Conservation (phyloP, 2,113 vertebrate genomes). For the Phyllopteryx taeniolatus region DNA sequence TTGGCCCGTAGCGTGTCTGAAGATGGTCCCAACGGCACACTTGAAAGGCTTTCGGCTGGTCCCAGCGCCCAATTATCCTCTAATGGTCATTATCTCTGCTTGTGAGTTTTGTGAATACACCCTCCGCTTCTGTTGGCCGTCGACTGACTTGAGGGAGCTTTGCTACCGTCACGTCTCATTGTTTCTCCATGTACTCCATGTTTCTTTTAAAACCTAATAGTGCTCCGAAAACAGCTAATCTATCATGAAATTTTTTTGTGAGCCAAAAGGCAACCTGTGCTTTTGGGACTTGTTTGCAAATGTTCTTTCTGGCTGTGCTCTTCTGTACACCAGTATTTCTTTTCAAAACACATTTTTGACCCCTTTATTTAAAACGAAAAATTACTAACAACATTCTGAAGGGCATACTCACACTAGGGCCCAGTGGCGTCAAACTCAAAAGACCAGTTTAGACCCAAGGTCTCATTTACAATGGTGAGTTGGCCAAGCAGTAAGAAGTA, state of each 20-base stretch:
- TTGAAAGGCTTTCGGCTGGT: conserved; percentile 38
- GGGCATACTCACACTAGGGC: neutral
- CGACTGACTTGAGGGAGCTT: conserved; percentile 19
- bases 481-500: no score
- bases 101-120: conserved; percentile 12
- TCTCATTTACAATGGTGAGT: no score
- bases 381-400: neutral
- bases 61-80: conserved; percentile 40
- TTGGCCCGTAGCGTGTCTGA: conserved; percentile 23
- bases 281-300: conserved; percentile 2
- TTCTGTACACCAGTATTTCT: neutral
- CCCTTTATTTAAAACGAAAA: neutral
- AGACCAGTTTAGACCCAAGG: no score
- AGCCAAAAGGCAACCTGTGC: neutral
- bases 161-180: conserved; percentile 7
- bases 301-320: neutral
- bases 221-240: conserved; percentile 22
- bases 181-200: conserved; percentile 5
- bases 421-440: no score
- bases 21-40: conserved; percentile 33
- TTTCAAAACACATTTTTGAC: neutral
- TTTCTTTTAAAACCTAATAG: neutral
- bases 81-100: conserved; percentile 39
- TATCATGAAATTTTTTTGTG: neutral
- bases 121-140: conserved; percentile 3